Conservation (phyloP, 2,113 vertebrate genomes). For the Python bivittatus region DNA sequence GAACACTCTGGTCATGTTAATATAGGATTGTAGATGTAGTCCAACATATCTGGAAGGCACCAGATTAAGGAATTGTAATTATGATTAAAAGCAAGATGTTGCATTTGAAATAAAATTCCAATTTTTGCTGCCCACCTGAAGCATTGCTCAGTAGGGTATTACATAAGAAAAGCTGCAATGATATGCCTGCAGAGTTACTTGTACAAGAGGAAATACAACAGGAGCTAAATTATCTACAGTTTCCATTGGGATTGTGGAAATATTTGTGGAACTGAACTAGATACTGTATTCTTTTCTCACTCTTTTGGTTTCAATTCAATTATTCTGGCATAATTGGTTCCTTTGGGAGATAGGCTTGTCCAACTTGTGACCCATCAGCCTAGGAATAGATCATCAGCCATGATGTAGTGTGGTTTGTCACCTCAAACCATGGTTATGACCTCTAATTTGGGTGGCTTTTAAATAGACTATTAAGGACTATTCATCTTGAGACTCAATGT, state of each 20-base stretch:
- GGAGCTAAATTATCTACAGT: no score
- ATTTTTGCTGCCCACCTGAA: background rate
- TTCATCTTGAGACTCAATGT: no score
- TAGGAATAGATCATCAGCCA: background rate
- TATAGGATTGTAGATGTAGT: no score
- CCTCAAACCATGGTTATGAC: no score
- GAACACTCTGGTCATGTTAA: background rate
- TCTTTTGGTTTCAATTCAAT: background rate
- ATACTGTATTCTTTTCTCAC: background rate
- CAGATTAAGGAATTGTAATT: background rate
- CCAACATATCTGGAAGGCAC: background rate
- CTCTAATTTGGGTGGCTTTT: no score
- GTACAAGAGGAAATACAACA: background rate
- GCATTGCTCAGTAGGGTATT: background rate
- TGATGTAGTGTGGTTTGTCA: no score
- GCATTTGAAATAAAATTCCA: background rate
- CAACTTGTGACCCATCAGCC: background rate
- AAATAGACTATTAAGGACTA: no score
- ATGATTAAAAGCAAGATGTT: background rate
- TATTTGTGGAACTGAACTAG: background rate
- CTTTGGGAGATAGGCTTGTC: background rate
- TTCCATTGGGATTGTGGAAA: background rate
- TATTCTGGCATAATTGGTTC: background rate
- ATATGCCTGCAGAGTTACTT: background rate
- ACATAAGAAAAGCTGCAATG: background rate